These are phyloP conservation scores for Pseudomyrmex flavicornis DNA, from an alignment of 1,140 invertebrate genomes.

Conservation along the genomic window DNA sequence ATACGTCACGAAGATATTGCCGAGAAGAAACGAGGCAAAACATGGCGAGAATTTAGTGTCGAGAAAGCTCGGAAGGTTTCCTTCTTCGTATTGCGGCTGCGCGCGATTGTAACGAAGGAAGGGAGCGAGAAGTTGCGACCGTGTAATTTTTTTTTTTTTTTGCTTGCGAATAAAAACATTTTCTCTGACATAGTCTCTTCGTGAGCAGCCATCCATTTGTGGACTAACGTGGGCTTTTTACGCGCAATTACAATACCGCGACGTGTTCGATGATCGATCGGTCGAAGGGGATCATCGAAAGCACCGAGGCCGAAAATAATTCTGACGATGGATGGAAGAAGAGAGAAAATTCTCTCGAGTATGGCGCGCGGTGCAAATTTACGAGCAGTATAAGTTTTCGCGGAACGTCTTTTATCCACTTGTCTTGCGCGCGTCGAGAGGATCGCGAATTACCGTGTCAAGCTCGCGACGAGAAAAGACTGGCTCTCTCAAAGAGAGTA, in stretches of 20 bases:
- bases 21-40: neutral
- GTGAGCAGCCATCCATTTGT: neutral
- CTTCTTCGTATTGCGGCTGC: slow-evolving; percentile 11
- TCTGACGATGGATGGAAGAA: neutral
- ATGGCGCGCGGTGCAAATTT: slow-evolving; percentile 36
- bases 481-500: slow-evolving; percentile 2
- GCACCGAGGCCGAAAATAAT: slow-evolving; percentile 41
- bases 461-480: neutral
- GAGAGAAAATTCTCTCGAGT: slow-evolving; percentile 7
- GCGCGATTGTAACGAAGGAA: slow-evolving; percentile 1
- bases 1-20: slow-evolving; percentile 59
- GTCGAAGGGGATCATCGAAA: slow-evolving; percentile 38
- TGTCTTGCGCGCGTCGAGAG: slow-evolving; percentile 2
- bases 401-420: slow-evolving; percentile 42
- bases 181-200: neutral
- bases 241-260: slow-evolving; percentile 42
- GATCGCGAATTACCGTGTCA: slow-evolving; percentile 33
- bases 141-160: neutral
- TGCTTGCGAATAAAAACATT: neutral
- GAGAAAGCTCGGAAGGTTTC: neutral
- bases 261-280: slow-evolving; percentile 43
- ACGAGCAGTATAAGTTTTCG: slow-evolving; percentile 35
- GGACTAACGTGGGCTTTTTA: slow-evolving; percentile 26
- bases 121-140: slow-evolving; percentile 5
- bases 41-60: slow-evolving; percentile 36